Percentiles rank a stretch among this genome's conserved stretches.
Conservation (phyloP, 2,113 vertebrate genomes). For the Probosciger aterrimus region DNA sequence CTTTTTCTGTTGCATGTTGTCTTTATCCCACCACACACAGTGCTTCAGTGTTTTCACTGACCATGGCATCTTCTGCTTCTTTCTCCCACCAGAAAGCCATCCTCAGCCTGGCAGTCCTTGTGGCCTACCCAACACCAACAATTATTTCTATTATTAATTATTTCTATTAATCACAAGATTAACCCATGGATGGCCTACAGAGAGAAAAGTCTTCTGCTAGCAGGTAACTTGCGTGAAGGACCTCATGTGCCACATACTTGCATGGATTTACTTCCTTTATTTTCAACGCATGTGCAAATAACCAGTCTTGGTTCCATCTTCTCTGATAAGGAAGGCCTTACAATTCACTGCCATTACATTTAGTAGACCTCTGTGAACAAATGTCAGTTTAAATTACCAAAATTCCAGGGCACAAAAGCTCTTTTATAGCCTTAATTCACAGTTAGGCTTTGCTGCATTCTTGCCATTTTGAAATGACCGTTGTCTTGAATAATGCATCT, state of each 20-base stretch:
- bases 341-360: background rate
- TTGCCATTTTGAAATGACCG: slow-evolving; percentile 25
- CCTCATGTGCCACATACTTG: background rate
- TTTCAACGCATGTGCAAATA: background rate
- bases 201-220: background rate
- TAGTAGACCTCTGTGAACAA: background rate
- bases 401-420: slow-evolving; percentile 27
- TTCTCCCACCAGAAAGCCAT: background rate
- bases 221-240: background rate
- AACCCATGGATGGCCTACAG: background rate
- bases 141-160: too few relatives aligned
- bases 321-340: background rate
- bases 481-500: background rate
- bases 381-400: background rate
- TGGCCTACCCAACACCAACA: background rate
- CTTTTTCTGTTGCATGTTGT: background rate
- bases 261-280: background rate
- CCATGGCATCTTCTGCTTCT: background rate
- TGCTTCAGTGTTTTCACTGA: background rate
- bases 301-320: background rate
- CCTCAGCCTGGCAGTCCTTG: background rate
- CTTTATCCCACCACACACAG: background rate
- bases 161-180: background rate
- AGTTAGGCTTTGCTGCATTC: background rate
- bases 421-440: background rate